Percentiles rank a stretch among this genome's conserved stretches.
Conservation (phyloP, 92 coral and sea anemone genomes). For the Epizoanthus illoricatus region DNA sequence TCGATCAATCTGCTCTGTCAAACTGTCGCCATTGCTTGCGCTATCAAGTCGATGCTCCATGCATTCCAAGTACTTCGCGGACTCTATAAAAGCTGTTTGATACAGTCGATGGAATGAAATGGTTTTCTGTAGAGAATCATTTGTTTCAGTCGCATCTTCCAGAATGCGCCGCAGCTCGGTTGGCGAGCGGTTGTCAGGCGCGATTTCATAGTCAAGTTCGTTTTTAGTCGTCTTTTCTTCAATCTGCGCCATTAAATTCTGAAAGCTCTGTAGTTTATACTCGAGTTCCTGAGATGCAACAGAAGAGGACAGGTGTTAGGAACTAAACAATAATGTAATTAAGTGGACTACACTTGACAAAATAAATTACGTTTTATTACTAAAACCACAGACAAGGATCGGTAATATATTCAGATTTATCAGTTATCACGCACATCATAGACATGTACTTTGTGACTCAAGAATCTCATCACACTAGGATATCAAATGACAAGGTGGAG, state of each 20-base stretch:
- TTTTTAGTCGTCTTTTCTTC: slow-evolving; percentile 52
- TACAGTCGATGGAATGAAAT: slow-evolving; percentile 69
- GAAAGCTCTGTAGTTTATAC: slow-evolving; percentile 61
- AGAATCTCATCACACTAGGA: background rate
- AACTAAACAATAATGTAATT: slow-evolving; percentile 1
- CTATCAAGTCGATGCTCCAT: slow-evolving; percentile 28
- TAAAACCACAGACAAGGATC: background rate
- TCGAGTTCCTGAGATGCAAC: slow-evolving; percentile 54
- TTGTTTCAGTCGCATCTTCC: slow-evolving; percentile 48
- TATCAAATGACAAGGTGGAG: background rate
- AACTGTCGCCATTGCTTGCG: background rate
- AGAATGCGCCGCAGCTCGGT: slow-evolving; percentile 44
- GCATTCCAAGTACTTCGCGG: slow-evolving; percentile 34
- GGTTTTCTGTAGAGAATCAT: slow-evolving; percentile 55
- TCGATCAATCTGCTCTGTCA: background rate
- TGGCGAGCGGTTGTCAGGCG: slow-evolving; percentile 7
- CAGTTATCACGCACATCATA: background rate
- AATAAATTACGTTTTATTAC: background rate
- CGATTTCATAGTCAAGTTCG: slow-evolving; percentile 32
- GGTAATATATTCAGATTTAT: background rate
- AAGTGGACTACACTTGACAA: background rate
- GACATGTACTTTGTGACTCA: background rate
- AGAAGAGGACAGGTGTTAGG: background rate
- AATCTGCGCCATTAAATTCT: slow-evolving; percentile 61
- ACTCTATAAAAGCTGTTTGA: slow-evolving; percentile 51